These are phyloP conservation scores for Drosophila atripex DNA, from an alignment of 2,888 invertebrate species.

Conservation along the genomic window DNA sequence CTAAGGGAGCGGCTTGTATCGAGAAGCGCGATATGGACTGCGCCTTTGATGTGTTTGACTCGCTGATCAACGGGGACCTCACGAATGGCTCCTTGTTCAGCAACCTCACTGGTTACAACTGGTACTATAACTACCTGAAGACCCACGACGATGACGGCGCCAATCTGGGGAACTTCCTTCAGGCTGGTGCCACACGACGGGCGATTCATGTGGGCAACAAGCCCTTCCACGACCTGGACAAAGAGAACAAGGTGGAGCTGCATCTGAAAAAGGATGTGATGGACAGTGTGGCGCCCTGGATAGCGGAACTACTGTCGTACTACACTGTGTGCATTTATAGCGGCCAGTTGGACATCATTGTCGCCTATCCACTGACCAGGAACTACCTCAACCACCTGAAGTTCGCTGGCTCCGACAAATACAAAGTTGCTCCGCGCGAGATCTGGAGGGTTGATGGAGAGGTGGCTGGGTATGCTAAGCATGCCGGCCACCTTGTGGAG, in stretches of 20 bases:
- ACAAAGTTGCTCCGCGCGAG: constrained; percentile 87
- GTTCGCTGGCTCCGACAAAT: constrained; percentile 88
- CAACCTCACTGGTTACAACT: constrained; percentile 81
- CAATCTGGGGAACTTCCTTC: constrained; percentile 79
- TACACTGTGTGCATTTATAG: constrained; percentile 90
- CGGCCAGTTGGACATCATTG: constrained; percentile 96
- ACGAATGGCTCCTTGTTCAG: constrained; percentile 88
- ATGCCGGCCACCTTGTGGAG: constrained; percentile 89
- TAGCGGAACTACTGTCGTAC: constrained; percentile 88
- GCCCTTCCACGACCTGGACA: constrained; percentile 86
- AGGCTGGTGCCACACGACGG: constrained; percentile 85
- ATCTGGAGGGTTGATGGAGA: constrained; percentile 89
- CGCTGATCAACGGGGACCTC: constrained; percentile 86
- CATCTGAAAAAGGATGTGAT: constrained; percentile 91
- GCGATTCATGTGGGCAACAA: constrained; percentile 94
- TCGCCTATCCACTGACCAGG: constrained; percentile 93
- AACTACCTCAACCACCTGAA: constrained; percentile 90
- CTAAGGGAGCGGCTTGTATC: constrained; percentile 85
- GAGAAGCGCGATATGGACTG: constrained; percentile 87
- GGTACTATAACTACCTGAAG: constrained; percentile 85
- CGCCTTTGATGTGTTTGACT: constrained; percentile 90
- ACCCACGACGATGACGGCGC: constrained; percentile 87
- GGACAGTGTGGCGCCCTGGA: constrained; percentile 90
- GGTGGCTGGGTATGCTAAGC: constrained; percentile 90
- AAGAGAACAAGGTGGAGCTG: constrained; percentile 87